Evolutionary conservation across 2,797 vertebrate species (phyloP), one percentile per base, ranked within the genome.

Genomic region (Melanotaenia nigrans): DNA sequence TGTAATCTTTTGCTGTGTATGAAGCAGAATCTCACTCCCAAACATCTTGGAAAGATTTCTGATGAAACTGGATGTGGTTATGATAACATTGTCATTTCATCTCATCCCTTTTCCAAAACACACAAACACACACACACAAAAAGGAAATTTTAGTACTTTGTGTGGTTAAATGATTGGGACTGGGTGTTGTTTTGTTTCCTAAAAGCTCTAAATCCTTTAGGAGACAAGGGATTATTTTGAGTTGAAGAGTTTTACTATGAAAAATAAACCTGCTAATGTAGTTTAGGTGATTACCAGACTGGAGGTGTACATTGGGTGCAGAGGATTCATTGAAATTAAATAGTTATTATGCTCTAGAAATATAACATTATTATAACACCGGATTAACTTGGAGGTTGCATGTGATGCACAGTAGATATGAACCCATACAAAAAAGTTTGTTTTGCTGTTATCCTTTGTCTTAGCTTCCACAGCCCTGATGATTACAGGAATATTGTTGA

Each of bases 211-310:
- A 65, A 56, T 77, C 28, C 47, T 40, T 53, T 67, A 56, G 8
- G 33, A 67, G 68, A 66, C 45, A n/a, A 64, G 22, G 40, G 51
- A 70, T 77, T 70, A 62, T 32, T 20, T n/a, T n/a, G 32, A 71
- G 66, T 75, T 84, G 62, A 79, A 75, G 61, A 33, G 40, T n/a
- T n/a, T 61, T 58, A 49, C 32, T 75, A 33, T 80, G 47, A 33
- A 65, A 71, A 65, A 75, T 73, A 73, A 61, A 40, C 53, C 67
- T 2, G 11, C 25, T 53, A 32, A 58, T 16, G 14, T 69, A 63
- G 54, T 33, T 61, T 56, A 63, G 28, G 35, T 51, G 72, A 79
- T 72, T 77, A 70, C 62, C n/a, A 55, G 5, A 51, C 25, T 24
- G 2, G 10, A 40, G 57, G 45, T 63, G 51, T 55, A 33, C 22